A percentile compares a stretch with the other conserved stretches of the same genome.
Evolutionary conservation across 2,113 vertebrate genomes (phyloP).

Genomic region (Chitala chitala): DNA sequence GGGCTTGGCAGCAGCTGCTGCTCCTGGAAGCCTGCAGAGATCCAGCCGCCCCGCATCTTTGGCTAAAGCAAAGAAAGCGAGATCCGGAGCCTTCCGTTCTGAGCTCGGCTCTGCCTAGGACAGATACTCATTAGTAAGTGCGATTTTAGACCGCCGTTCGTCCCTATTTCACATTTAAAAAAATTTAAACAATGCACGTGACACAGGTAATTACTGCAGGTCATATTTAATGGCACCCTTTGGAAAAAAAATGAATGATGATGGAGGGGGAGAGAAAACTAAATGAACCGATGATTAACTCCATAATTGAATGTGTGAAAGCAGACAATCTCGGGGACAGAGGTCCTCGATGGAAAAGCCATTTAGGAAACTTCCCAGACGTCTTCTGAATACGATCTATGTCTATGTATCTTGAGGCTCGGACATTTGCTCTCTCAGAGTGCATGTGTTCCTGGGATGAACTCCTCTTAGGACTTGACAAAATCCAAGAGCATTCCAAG

Average conservation of each 20-base stretch:
- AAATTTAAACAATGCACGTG: background rate
- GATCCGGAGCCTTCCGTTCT: background rate
- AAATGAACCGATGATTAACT: conserved; percentile 16
- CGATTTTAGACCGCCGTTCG: background rate
- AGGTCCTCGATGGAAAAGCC: background rate
- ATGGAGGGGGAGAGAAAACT: too few relatives aligned
- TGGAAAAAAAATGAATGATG: background rate
- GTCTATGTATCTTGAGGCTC: too few relatives aligned
- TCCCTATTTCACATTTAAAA: conserved; percentile 16
- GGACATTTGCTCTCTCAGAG: too few relatives aligned
- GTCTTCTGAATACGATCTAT: too few relatives aligned
- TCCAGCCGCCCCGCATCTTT: background rate
- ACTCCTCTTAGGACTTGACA: too few relatives aligned
- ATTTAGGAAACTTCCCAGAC: too few relatives aligned
- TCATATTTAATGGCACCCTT: conserved; percentile 16
- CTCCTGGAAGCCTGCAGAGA: too few relatives aligned
- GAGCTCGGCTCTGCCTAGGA: background rate
- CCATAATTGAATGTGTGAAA: background rate
- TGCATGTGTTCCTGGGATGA: too few relatives aligned
- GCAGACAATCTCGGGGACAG: conserved; percentile 3
- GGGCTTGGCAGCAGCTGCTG: background rate
- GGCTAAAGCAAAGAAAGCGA: background rate
- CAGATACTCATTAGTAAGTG: conserved; percentile 5
- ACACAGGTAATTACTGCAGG: background rate
- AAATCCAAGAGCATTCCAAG: too few relatives aligned